Percentiles rank a stretch among this genome's conserved stretches.
Evolutionary conservation across 1,140 invertebrate species (phyloP).

Genomic region (Drosophila nigromelanica): DNA sequence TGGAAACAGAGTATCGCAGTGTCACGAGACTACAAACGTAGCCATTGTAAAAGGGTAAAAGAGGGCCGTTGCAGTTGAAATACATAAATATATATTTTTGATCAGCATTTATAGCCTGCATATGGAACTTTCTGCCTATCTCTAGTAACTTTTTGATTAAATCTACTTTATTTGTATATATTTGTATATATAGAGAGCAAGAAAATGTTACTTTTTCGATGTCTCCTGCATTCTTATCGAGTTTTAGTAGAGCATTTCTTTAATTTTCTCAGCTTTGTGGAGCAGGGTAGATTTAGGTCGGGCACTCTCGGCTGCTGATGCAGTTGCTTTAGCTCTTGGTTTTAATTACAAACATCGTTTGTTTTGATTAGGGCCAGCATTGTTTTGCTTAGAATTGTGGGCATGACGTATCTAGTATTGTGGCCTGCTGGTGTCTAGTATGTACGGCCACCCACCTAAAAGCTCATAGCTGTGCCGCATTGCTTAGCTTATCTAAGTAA

Average conservation of each 20-base stretch:
- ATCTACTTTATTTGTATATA: no score
- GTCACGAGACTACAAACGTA: not conserved
- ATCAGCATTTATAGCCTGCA: no score
- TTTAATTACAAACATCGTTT: constrained; percentile 74
- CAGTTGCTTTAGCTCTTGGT: constrained; percentile 43
- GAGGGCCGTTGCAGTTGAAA: no score
- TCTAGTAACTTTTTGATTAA: no score
- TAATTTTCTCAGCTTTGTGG: no score
- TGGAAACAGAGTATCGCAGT: not conserved
- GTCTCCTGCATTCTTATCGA: no score
- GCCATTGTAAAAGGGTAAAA: no score
- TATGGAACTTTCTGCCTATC: no score
- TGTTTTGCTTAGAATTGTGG: constrained; percentile 33
- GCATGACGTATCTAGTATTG: constrained; percentile 13
- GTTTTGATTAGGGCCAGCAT: constrained; percentile 59
- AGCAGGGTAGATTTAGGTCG: not conserved
- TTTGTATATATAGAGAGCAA: no score
- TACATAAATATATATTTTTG: no score
- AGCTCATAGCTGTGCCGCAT: constrained; percentile 35
- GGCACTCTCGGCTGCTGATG: constrained; percentile 24
- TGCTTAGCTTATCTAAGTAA: constrained; percentile 58
- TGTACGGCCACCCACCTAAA: constrained; percentile 54
- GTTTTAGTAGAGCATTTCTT: no score
- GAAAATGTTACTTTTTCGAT: no score
- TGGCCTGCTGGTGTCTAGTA: not conserved